Percentiles rank a stretch among this genome's conserved stretches.
Evolutionary conservation across 2,888 invertebrate genomes (phyloP).

Genomic region (Sepiola atlantica): DNA sequence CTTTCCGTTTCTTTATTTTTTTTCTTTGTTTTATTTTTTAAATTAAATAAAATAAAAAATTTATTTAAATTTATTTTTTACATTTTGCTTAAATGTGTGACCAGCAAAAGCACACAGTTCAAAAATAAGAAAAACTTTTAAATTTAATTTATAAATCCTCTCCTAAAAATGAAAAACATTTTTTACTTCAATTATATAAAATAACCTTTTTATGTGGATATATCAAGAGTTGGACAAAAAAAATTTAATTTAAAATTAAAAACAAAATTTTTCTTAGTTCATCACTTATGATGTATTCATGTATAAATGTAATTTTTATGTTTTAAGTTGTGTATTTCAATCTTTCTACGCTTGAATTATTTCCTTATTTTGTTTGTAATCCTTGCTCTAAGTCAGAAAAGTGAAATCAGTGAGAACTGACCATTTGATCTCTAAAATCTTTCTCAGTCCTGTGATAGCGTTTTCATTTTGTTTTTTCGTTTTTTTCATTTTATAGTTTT

Average conservation of each 20-base stretch:
- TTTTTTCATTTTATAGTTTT: neutral
- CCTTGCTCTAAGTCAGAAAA: conserved; percentile 6
- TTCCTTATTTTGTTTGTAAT: neutral
- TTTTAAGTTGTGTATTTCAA: neutral
- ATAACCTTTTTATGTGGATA: too few relatives aligned
- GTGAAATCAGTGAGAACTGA: conserved; percentile 11
- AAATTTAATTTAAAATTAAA: too few relatives aligned
- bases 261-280: too few relatives aligned
- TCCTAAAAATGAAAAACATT: neutral
- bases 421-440: conserved; percentile 6
- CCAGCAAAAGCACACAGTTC: neutral
- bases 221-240: too few relatives aligned
- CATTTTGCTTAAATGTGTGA: neutral
- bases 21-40: neutral
- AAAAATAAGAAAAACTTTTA: neutral
- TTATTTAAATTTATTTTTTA: neutral
- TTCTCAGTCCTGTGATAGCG: neutral
- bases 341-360: neutral
- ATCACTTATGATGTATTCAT: too few relatives aligned
- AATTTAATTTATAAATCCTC: neutral
- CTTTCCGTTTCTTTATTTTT: neutral
- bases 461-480: neutral
- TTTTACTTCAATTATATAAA: too few relatives aligned
- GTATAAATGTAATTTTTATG: too few relatives aligned
- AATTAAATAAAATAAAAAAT: too few relatives aligned